Percentiles rank a stretch among this genome's conserved stretches.
Evolutionary conservation across 1,140 invertebrate genomes (phyloP).

Genomic region (Drosophila tropicalis): DNA sequence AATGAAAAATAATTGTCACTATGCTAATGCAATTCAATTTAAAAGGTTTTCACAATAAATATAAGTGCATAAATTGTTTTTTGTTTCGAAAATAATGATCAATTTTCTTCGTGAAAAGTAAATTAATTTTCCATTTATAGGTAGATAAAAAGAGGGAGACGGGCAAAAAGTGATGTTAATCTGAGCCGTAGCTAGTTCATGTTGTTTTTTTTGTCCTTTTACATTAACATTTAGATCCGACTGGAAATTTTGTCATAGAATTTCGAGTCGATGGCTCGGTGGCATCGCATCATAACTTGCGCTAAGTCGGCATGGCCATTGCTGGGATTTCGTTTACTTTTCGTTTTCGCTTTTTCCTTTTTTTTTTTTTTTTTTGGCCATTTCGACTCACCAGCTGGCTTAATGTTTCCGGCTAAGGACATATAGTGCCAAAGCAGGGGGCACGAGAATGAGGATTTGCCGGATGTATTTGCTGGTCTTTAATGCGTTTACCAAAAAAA

Average conservation of each 20-base stretch:
- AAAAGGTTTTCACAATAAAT: background rate
- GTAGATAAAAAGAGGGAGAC: no score
- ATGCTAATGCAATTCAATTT: slow-evolving; percentile 6
- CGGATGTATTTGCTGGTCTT: slow-evolving; percentile 66
- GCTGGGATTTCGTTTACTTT: background rate
- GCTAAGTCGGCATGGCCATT: slow-evolving; percentile 8
- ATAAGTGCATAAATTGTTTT: background rate
- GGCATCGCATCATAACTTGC: slow-evolving; percentile 4
- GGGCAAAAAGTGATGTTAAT: no score
- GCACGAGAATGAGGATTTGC: slow-evolving; percentile 20
- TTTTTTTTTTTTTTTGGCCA: no score
- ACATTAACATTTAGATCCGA: background rate
- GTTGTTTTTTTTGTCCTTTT: no score
- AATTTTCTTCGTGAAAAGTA: no score
- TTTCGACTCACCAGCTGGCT: slow-evolving; percentile 1
- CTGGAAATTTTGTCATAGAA: slow-evolving; percentile 2
- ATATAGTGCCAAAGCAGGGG: background rate
- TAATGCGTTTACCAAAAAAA: slow-evolving; percentile 62
- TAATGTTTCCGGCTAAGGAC: slow-evolving; percentile 63
- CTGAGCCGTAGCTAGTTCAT: no score
- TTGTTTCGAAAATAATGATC: no score
- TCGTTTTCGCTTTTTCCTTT: no score
- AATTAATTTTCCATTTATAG: no score
- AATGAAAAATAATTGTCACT: slow-evolving; percentile 43
- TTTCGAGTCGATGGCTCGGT: background rate